Evolutionary conservation across 92 coral and sea anemone species (phyloP), one percentile per base, ranked within the genome.

Genomic region (Zoanthus solanderi): DNA sequence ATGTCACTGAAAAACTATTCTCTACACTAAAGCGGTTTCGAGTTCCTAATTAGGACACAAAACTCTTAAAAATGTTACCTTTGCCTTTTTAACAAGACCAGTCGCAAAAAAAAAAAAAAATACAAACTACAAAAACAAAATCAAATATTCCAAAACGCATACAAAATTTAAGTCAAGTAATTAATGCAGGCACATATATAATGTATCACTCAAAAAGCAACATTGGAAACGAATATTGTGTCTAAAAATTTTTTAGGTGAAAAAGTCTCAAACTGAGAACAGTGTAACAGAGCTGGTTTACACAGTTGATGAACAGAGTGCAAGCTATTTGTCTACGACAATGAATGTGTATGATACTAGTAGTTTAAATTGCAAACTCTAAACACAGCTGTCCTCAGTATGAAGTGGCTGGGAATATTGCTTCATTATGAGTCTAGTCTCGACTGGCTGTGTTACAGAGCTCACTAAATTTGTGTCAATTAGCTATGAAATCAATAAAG

Each of bases 281-380:
- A 65, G 53, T 18, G 57, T n/a, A 65, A 16, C 7, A 23, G 56
- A 45, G 46, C 37, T 65, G 72, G 31, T 4, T 23, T 9, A 63
- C 4, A 47, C 7, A 45, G 75, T 45, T 4, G 47, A 80, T 29
- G 75, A 45, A 10, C 18, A n/a, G 75, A n/a, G 50, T 46, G 31
- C 61, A 46, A 71, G 17, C 63, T 77, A 63, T 18, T 45, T 47
- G 85, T 81, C 76, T 65, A 50, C 14, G 85, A 63, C 60, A 81
- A 28, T 66, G 85, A 81, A 13, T 81, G 17, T 28, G 75, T 44
- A 81, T 42, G 71, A 15, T 45, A 52, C 18, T 37, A 12, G 15
- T 17, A 56, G 66, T 31, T 23, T 56, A 78, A 44, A 37, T 37
- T 37, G 23, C 50, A 23, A 32, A 63, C 28, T 2, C 72, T 48